Evolutionary conservation across 2,888 invertebrate genomes (phyloP).

Genomic region (Himalopsyche anomala): DNA sequence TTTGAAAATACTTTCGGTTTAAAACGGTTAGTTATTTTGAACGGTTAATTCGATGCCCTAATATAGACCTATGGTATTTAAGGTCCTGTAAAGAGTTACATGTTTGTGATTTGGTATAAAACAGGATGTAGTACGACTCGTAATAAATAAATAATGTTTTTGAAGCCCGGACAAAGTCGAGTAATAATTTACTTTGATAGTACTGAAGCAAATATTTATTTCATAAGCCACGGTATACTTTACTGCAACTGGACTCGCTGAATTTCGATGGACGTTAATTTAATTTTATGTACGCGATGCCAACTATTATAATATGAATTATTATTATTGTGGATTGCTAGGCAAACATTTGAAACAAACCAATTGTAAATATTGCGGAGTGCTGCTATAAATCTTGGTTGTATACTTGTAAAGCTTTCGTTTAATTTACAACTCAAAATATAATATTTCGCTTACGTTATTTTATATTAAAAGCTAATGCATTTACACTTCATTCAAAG

Average conservation of each 20-base stretch:
- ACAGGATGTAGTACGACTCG: no score
- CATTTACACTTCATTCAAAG: background rate
- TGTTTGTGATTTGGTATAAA: no score
- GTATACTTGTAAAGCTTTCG: conserved; percentile 11
- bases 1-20: no score
- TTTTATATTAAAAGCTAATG: conserved; percentile 37
- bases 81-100: no score
- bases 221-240: no score
- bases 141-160: no score
- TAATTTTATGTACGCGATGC: background rate
- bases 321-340: conserved; percentile 13
- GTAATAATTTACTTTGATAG: no score
- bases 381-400: background rate
- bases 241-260: background rate
- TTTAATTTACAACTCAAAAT: conserved; percentile 26
- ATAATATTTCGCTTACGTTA: conserved; percentile 5
- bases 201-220: no score
- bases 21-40: no score
- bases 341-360: conserved; percentile 36
- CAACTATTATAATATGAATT: conserved; percentile 27
- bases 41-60: no score
- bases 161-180: no score
- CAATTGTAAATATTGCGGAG: background rate
- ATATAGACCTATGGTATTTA: no score
- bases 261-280: background rate